Percentiles rank a stretch among this genome's conserved stretches.
Evolutionary conservation across 2,888 invertebrate genomes (phyloP).

Genomic region (Latheticus oryzae): DNA sequence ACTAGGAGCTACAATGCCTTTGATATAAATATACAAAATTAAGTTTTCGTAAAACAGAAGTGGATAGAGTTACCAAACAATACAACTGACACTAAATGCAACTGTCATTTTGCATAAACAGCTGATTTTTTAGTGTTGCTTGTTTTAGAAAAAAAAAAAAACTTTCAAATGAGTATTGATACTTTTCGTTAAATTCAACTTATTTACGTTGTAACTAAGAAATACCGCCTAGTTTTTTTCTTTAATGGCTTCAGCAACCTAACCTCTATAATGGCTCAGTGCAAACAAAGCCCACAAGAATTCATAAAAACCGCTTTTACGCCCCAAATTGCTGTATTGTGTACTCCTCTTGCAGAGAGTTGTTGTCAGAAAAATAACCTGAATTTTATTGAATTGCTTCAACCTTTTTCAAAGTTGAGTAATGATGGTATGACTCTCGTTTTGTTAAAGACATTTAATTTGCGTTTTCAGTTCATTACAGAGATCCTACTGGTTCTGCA

Average conservation of each 20-base stretch:
- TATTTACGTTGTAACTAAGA: no score
- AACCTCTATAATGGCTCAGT: constrained; percentile 73
- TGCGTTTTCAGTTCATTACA: constrained; percentile 76
- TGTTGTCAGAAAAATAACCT: constrained; percentile 91
- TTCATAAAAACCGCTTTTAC: constrained; percentile 92
- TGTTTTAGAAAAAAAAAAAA: constrained; percentile 9
- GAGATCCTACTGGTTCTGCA: constrained; percentile 82
- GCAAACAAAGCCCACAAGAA: constrained; percentile 80
- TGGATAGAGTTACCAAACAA: no score
- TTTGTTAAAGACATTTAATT: constrained; percentile 2
- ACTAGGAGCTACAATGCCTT: no score
- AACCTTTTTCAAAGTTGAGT: constrained; percentile 85
- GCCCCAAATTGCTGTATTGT: constrained; percentile 87
- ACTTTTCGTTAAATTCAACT: no score
- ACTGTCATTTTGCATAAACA: constrained; percentile 35
- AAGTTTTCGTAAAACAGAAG: no score
- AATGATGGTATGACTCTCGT: constrained; percentile 73
- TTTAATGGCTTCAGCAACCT: no score
- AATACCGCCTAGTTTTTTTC: no score
- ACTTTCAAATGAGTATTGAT: no score
- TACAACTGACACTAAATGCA: constrained; percentile 13
- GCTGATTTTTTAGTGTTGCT: constrained; percentile 37
- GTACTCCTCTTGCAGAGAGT: constrained; percentile 84
- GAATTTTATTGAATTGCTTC: constrained; percentile 88
- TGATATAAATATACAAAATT: no score